Evolutionary conservation across 1,140 invertebrate species (phyloP), one percentile per base, ranked within the genome.

Genomic region (Aphelinus atriplicis): DNA sequence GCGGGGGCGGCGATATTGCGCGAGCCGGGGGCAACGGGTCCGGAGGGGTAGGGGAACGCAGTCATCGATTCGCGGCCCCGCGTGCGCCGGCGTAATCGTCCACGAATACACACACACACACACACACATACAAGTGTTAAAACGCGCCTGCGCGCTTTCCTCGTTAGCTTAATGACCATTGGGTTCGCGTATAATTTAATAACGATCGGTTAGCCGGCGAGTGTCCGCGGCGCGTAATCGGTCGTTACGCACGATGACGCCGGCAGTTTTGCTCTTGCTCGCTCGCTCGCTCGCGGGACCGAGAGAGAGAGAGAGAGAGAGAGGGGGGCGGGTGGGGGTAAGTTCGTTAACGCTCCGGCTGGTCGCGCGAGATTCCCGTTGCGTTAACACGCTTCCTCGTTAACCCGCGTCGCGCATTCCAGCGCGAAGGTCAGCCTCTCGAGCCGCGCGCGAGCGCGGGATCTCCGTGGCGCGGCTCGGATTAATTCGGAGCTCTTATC

Each of bases 121-220:
- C 65, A 46, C 10, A n/a, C 48, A 26, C 10, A 53, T 6, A 26
- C 26, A n/a, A 71, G 61, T 69, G 78, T 83, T 83, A 83, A 84
- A 84, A 81, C 78, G 83, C 77, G 80, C 71, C 79, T 77, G 80
- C 79, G 82, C 85, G 84, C 85, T 87, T 86, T 86, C 85, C 84
- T 76, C 79, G 68, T 67, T 56, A 79, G 79, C 82, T 83, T 83
- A 86, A 86, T 85, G 86, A 85, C 86, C 81, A 85, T 85, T 87
- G 84, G 84, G 84, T 87, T 86, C 80, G 80, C 82, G 81, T 83
- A 83, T 88, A 86, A 88, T 88, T 87, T 82, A 87, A 88, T 88
- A 87, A 87, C 83, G 85, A 87, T 86, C 83, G 79, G 75, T 76
- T 78, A 6, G 51, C 51, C 62, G 46, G 9, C 9, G 62, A 9